Evolutionary conservation across 2,113 vertebrate species (phyloP).

Genomic region (Nycticryphes semicollaris): DNA sequence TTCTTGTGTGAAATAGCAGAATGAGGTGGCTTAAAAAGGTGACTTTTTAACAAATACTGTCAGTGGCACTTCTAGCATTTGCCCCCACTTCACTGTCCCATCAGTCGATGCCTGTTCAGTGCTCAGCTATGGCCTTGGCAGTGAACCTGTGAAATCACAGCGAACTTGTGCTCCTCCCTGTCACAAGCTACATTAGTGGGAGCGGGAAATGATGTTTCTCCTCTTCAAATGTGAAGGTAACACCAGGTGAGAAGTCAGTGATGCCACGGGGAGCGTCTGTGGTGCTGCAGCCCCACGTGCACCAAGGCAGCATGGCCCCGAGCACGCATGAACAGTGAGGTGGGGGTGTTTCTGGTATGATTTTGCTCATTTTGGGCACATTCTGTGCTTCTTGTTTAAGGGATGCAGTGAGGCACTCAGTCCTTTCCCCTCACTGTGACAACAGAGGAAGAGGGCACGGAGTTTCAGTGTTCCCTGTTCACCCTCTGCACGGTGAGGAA

Average conservation of each 20-base stretch:
- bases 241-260: neutral
- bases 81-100: neutral
- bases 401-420: neutral
- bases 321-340: rapidly evolving
- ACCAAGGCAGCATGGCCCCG: neutral
- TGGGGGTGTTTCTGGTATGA: neutral
- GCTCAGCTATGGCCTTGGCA: neutral
- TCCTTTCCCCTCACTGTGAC: neutral
- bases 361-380: neutral
- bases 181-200: neutral
- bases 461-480: neutral
- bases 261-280: neutral
- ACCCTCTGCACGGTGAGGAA: neutral
- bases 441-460: neutral
- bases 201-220: neutral
- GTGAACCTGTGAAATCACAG: neutral
- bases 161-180: rapidly evolving
- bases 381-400: neutral
- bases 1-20: neutral
- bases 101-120: rapidly evolving
- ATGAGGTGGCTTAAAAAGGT: neutral
- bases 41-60: neutral
- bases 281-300: rapidly evolving
- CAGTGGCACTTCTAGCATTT: neutral
- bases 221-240: neutral